These are phyloP conservation scores for Coluber constrictor DNA, from an alignment of 2,797 vertebrate genomes.

Conservation along the genomic window DNA sequence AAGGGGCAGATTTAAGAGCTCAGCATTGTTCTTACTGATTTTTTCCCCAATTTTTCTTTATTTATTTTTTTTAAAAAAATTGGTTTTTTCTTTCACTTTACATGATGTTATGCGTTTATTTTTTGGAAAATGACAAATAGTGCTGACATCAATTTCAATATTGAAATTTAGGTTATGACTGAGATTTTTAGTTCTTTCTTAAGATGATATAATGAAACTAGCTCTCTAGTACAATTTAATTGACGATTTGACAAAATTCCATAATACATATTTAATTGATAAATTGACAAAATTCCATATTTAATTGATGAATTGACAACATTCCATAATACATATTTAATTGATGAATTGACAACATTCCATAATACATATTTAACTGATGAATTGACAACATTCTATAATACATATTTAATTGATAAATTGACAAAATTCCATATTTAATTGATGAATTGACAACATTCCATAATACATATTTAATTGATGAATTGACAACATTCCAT, in stretches of 20 bases:
- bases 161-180: background rate
- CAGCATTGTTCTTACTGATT: background rate
- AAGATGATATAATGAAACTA: background rate
- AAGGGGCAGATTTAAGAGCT: background rate
- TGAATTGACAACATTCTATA: too few species aligned
- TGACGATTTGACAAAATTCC: too few species aligned
- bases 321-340: too few species aligned
- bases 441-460: background rate
- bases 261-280: too few species aligned
- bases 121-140: background rate
- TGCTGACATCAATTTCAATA: background rate
- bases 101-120: background rate
- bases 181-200: background rate
- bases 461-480: too few species aligned
- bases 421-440: too few species aligned
- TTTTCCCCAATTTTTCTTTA: background rate
- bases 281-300: too few species aligned
- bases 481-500: too few species aligned
- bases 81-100: background rate
- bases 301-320: too few species aligned
- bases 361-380: too few species aligned
- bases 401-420: too few species aligned
- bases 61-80: background rate
- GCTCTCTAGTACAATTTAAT: background rate
- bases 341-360: too few species aligned